Evolutionary conservation across 2,888 invertebrate genomes (phyloP).

Genomic region (Eremobia ochroleuca): DNA sequence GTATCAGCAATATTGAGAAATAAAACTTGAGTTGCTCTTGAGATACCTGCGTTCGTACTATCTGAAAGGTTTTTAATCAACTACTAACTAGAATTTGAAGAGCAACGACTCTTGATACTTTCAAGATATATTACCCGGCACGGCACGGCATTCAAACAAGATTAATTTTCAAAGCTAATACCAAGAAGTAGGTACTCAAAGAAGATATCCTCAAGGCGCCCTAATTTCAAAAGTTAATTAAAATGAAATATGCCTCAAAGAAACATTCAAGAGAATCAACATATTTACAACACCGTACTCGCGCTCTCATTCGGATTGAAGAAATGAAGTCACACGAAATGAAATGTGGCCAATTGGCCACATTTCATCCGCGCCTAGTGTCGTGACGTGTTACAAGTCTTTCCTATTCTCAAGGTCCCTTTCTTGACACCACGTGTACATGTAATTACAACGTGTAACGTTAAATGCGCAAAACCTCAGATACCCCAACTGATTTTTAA

Average conservation of each 20-base stretch:
- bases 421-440: constrained; percentile 15
- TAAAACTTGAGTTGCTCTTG: not conserved
- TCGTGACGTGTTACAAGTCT: not conserved
- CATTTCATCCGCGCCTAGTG: not conserved
- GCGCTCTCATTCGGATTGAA: not conserved
- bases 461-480: too few relatives aligned
- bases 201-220: constrained; percentile 4
- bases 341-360: constrained; percentile 14
- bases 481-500: too few relatives aligned
- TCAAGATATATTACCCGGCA: not conserved
- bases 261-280: not conserved
- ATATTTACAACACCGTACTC: not conserved
- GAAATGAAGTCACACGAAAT: constrained; percentile 14
- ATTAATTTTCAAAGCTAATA: constrained; percentile 37
- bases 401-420: not conserved
- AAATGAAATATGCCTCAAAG: not conserved
- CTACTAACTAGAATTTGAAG: not conserved
- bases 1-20: not conserved
- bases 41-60: not conserved
- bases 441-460: too few relatives aligned
- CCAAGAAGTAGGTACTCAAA: not conserved
- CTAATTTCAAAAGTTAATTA: constrained; percentile 19
- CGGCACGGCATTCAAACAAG: not conserved
- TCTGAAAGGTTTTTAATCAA: not conserved
- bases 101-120: not conserved